phyloP scores from a whole-genome alignment of 1,140 invertebrate genomes.

The Idris sp. region DNA sequence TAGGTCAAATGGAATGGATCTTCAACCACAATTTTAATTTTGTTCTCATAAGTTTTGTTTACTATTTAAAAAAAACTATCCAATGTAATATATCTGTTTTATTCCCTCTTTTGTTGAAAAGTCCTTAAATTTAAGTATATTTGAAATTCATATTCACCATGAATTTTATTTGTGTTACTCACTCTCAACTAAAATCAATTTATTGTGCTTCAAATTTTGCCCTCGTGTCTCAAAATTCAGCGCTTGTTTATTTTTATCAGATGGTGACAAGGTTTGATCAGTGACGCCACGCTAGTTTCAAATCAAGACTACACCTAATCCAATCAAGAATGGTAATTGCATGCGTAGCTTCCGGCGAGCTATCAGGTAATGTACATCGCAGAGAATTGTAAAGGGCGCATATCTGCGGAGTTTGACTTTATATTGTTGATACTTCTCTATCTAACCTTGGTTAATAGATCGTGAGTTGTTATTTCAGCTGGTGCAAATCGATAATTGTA shows the following conservation, averaged over 20 bases:
- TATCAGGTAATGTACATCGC: slow-evolving; percentile 43
- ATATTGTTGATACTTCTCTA: slow-evolving; percentile 59
- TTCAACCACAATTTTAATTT: no score
- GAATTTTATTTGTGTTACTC: no score
- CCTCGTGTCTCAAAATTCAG: slow-evolving; percentile 19
- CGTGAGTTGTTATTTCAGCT: slow-evolving; percentile 50
- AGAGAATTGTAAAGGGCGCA: slow-evolving; percentile 63
- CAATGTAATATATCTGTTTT: no score
- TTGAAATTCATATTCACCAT: no score
- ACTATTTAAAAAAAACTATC: no score
- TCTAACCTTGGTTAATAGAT: slow-evolving; percentile 47
- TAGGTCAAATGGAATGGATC: no score
- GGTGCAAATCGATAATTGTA: slow-evolving; percentile 25
- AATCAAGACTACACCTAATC: slow-evolving; percentile 76
- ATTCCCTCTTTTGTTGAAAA: no score
- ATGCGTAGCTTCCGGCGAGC: slow-evolving; percentile 72
- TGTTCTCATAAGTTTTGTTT: no score
- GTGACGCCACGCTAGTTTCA: slow-evolving; percentile 61
- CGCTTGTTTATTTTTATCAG: slow-evolving; percentile 53
- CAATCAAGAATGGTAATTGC: slow-evolving; percentile 77
- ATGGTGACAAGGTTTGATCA: slow-evolving; percentile 54
- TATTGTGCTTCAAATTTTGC: slow-evolving; percentile 14
- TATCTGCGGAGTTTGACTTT: slow-evolving; percentile 67
- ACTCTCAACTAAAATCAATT: background rate
- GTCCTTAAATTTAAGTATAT: no score